These are phyloP conservation scores for Pogonocichla stellata DNA, from an alignment of 2,113 vertebrate species.

Conservation along the genomic window DNA sequence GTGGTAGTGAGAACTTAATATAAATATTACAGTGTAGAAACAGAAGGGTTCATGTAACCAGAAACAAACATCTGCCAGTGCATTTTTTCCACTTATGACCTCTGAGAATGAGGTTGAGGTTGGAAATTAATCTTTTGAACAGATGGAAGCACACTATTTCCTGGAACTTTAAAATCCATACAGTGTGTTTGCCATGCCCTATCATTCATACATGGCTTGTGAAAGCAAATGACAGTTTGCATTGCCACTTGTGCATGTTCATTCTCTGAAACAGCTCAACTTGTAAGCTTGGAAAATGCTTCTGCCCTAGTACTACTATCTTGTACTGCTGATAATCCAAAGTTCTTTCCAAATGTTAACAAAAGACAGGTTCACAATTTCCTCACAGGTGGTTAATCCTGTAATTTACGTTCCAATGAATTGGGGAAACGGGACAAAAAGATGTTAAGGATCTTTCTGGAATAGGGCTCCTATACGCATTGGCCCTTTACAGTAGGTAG, in stretches of 20 bases:
- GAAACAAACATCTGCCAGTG: conserved; percentile 12
- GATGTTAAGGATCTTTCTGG: background rate
- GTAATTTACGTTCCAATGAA: background rate
- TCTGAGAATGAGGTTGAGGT: background rate
- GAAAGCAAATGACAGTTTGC: background rate
- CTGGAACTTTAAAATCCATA: conserved; percentile 37
- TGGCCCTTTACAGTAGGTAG: background rate
- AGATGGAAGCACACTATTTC: conserved; percentile 22
- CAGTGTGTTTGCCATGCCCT: background rate
- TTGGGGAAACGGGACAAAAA: background rate
- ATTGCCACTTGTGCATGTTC: background rate
- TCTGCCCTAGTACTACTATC: background rate
- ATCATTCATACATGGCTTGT: background rate
- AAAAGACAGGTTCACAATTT: background rate
- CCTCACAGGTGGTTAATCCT: background rate
- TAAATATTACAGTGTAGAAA: background rate
- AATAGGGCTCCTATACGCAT: background rate
- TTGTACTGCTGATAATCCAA: background rate
- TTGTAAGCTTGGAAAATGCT: background rate
- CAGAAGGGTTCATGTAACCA: background rate
- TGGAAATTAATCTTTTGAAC: conserved; percentile 52
- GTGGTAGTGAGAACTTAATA: background rate
- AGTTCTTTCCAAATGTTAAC: background rate
- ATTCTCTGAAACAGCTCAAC: background rate
- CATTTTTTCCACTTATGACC: background rate